Conservation (phyloP, 1,140 invertebrate genomes). For the Myzus persicae region DNA sequence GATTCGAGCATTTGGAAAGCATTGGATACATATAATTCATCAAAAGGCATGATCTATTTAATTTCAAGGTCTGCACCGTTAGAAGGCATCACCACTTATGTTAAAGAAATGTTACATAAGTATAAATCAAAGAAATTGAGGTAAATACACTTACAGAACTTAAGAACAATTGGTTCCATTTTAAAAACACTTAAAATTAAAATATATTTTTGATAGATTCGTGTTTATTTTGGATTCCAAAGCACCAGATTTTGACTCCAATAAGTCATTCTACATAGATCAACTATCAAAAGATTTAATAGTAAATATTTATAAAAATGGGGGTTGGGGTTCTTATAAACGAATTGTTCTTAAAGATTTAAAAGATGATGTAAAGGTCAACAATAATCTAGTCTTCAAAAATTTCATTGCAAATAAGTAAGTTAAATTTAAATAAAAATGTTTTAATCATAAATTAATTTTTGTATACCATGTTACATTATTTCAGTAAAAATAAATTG, state of each 20-base stretch:
- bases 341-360: not conserved
- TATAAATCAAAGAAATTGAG: not conserved
- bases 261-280: constrained; percentile 71
- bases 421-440: not conserved
- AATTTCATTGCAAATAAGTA: not conserved
- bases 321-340: constrained; percentile 79
- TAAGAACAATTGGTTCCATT: too few relatives aligned
- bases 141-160: not conserved
- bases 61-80: not conserved
- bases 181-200: not conserved
- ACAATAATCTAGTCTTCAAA: not conserved
- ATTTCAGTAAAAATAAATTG: not conserved
- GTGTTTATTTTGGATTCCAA: constrained; percentile 73
- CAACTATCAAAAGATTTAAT: constrained; percentile 77
- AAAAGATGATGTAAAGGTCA: not conserved
- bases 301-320: constrained; percentile 78
- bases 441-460: not conserved
- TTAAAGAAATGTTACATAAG: not conserved
- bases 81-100: not conserved
- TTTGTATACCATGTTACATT: not conserved
- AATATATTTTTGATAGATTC: constrained; percentile 63
- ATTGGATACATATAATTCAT: not conserved
- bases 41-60: not conserved
- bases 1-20: not conserved
- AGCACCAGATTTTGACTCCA: constrained; percentile 72